A percentile compares a stretch with the other conserved stretches of the same genome.
Evolutionary conservation across 2,113 vertebrate species (phyloP).

Genomic region (Otocyon megalotis): DNA sequence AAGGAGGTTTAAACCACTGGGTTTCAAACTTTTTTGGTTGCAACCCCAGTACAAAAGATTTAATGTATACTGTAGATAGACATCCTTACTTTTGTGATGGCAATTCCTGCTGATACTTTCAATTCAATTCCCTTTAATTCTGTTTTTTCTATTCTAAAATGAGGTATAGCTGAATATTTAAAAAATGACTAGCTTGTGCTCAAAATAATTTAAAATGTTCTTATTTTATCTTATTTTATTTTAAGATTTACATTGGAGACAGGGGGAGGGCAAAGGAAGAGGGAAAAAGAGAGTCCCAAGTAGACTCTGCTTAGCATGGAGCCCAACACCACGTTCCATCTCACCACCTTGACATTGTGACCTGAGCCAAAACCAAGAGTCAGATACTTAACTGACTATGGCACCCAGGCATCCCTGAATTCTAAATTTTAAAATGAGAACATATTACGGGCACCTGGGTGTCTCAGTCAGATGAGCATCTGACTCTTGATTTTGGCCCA

Average conservation of each 20-base stretch:
- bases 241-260: neutral
- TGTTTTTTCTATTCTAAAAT: conserved; percentile 19
- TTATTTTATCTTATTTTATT: neutral
- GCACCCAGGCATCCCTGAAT: neutral
- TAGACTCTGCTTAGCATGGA: neutral
- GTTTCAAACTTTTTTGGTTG: neutral
- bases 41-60: neutral
- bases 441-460: neutral
- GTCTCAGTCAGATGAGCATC: neutral
- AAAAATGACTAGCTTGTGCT: conserved; percentile 42
- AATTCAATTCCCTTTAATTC: conserved; percentile 26
- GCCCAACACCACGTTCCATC: neutral
- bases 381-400: neutral
- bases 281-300: neutral
- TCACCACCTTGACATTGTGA: neutral
- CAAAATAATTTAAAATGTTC: conserved; percentile 50
- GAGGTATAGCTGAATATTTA: neutral
- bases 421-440: neutral
- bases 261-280: neutral
- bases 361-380: neutral
- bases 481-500: neutral
- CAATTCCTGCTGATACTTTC: conserved; percentile 10
- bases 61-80: neutral
- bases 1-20: neutral
- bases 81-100: neutral